Conservation (phyloP, 1,140 invertebrate species). For the Sweltsa coloradensis region DNA sequence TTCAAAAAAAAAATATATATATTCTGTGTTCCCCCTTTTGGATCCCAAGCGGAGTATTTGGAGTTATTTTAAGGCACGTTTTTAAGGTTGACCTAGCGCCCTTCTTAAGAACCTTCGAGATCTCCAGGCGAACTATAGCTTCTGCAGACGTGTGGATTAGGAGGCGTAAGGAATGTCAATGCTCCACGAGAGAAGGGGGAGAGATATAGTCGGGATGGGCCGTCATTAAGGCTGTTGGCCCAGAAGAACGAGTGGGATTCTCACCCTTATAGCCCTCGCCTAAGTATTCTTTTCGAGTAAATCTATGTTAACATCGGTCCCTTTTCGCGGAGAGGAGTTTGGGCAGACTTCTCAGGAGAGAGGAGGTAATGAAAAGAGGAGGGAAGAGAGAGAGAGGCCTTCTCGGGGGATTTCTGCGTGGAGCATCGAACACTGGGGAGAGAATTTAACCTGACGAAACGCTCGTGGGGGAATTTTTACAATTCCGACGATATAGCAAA, state of each 20-base stretch:
- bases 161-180: conserved; percentile 1
- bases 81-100: conserved; percentile 5
- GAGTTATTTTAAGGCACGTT: conserved; percentile 2
- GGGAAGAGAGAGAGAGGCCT: no score
- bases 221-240: conserved; percentile 1
- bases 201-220: neutral
- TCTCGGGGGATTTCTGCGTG: no score
- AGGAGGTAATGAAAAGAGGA: no score
- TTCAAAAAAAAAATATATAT: no score
- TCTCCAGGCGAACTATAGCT: neutral
- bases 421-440: no score
- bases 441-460: no score
- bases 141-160: neutral
- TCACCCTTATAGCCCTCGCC: conserved; percentile 3
- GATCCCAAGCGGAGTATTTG: no score
- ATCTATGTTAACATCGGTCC: conserved; percentile 4
- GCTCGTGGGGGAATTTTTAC: no score
- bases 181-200: neutral
- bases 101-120: conserved; percentile 4
- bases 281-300: conserved; percentile 3
- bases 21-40: no score
- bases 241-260: neutral
- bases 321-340: neutral
- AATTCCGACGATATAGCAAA: no score
- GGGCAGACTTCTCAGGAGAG: no score